A percentile compares a stretch with the other conserved stretches of the same genome.
Conservation (phyloP, 2,797 vertebrate genomes). For the Phataginus tricuspis region DNA sequence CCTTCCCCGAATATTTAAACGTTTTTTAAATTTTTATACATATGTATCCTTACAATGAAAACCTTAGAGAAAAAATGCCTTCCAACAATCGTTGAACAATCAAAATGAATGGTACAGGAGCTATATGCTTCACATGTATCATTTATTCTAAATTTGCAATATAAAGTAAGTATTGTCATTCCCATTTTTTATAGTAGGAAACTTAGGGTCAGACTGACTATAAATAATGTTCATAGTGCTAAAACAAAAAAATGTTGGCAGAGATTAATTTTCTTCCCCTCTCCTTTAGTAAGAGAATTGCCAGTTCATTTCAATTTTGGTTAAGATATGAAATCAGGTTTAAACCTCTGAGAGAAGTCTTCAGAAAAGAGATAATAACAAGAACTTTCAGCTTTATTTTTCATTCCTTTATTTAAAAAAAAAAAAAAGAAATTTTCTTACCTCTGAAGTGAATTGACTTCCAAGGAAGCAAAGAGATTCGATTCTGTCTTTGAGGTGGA, state of each 20-base stretch:
- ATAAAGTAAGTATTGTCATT: background rate
- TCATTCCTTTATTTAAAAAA: background rate
- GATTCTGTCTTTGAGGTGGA: background rate
- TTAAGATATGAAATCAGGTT: background rate
- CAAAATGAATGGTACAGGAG: background rate
- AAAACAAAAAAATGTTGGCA: background rate
- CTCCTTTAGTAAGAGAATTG: background rate
- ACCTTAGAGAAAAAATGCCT: background rate
- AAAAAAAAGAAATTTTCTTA: background rate
- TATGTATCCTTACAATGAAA: background rate
- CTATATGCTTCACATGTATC: background rate
- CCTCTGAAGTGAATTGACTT: slow-evolving; percentile 39
- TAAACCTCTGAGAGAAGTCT: background rate
- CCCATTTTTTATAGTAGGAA: background rate
- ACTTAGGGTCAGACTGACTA: background rate
- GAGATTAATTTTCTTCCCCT: background rate
- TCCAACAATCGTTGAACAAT: background rate
- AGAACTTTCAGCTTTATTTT: slow-evolving; percentile 10
- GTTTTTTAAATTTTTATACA: background rate
- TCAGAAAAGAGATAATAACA: background rate
- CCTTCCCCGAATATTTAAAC: background rate
- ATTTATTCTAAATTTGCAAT: background rate
- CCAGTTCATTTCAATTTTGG: background rate
- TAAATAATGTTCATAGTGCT: background rate
- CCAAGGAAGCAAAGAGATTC: background rate